Percentiles rank a stretch among this genome's conserved stretches.
phyloP scores from a whole-genome alignment of 37 sponge, comb jelly and placozoan species.

The Halichondria panicea region DNA sequence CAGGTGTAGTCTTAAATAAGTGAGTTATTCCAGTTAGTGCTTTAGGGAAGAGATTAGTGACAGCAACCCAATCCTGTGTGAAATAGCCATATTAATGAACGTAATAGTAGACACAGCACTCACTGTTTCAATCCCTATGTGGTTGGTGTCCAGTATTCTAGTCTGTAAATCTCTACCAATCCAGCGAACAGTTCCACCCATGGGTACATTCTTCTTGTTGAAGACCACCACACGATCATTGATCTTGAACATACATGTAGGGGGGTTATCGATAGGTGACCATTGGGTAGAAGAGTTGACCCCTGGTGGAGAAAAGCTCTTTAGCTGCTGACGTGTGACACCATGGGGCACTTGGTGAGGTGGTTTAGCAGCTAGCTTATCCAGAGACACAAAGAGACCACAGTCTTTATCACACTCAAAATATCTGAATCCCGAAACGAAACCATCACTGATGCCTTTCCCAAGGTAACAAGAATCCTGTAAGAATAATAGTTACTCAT shows the following conservation, averaged over 20 bases:
- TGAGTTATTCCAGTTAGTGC: too few relatives aligned
- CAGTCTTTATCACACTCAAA: constrained; percentile 46
- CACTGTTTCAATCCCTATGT: constrained; percentile 63
- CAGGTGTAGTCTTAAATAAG: too few relatives aligned
- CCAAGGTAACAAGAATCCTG: constrained; percentile 2
- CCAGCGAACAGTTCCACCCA: constrained; percentile 51
- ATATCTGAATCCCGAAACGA: constrained; percentile 20
- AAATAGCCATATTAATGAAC: too few relatives aligned
- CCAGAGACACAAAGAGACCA: constrained; percentile 50
- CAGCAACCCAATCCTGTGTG: too few relatives aligned
- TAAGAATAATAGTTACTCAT: not conserved
- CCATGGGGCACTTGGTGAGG: too few relatives aligned
- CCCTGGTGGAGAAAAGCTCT: too few relatives aligned
- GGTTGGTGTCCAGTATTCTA: not conserved
- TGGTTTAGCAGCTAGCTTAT: not conserved
- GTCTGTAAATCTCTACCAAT: not conserved
- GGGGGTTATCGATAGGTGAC: constrained; percentile 1
- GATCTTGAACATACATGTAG: constrained; percentile 1
- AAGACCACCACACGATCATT: constrained; percentile 35
- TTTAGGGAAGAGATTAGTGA: too few relatives aligned
- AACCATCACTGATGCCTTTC: constrained; percentile 44
- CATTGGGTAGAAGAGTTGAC: not conserved
- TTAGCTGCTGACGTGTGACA: too few relatives aligned
- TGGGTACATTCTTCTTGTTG: not conserved
- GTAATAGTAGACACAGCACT: too few relatives aligned